Base-by-base conservation (phyloP, 2,797 vertebrate species). In the Lycodopsis pacificus region DNA sequence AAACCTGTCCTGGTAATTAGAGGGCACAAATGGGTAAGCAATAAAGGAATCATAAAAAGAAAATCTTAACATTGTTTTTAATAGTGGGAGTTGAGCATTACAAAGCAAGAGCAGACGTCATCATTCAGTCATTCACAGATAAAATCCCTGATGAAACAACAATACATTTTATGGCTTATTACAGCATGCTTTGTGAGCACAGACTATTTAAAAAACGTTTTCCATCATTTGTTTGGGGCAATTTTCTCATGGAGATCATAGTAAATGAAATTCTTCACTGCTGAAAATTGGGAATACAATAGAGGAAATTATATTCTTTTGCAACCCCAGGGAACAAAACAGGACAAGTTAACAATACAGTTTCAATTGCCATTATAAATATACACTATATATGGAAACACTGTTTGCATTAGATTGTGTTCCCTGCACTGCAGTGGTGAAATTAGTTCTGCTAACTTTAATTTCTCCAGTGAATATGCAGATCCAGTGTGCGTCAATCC, bases 101-200 rank as follows among this genome's bases (percentile, higher is more conserved):
- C 92, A 94, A 92, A 92, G 91, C 91, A 88, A 86, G 71, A 90
- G 79, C 90, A 88, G 79, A 90, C 73, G 40, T 84, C 78, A 80
- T 84, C 83, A 87, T 87, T 90, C 91, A 88, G 83, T 93, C 91
- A 92, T 89, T 92, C 91, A 87, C 73, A 84, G 83, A 87, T 86
- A 89, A 89, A 92, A 85, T 93, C 91, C 92, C 90, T 94, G 90
- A 94, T 88, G 65, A 90, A 83, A 87, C 79, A 89, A 88, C 66
- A 83, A 82, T 87, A 84, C 71, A 85, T 84, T 74, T 76, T 77
- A 89, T 91, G 90, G 90, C 88, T 89, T 91, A 78, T 85, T 75
- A 79, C 75, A 64, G 85, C 94, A 94, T 94, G 94, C 94, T 93
- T 88, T 14, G 86, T 88, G 89, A 89, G 91, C 86, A 90, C 83